A percentile compares a stretch with the other conserved stretches of the same genome.
Evolutionary conservation across 2,888 invertebrate species (phyloP).

Genomic region (Tridacna crocea): DNA sequence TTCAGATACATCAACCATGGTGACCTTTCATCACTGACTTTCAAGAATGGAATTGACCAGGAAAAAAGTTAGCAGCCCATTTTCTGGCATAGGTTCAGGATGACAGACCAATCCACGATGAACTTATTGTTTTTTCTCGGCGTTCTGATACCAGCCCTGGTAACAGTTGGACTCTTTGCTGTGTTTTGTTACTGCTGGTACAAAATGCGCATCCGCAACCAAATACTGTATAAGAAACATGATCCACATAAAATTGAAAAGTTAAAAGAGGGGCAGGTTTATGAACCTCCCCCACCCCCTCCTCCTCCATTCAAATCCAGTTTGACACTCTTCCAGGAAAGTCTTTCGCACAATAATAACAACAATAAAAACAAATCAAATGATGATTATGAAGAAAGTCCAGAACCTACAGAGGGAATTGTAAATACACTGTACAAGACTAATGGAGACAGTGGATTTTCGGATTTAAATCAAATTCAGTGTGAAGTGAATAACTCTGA

Average conservation of each 20-base stretch:
- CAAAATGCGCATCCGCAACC: conserved; percentile 71
- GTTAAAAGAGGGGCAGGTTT: conserved; percentile 61
- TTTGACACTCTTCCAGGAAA: conserved; percentile 36
- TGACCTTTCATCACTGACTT: not conserved
- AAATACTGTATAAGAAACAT: conserved; percentile 74
- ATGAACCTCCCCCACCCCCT: conserved; percentile 70
- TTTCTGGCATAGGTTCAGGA: conserved; percentile 38
- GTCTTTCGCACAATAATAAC: conserved; percentile 47
- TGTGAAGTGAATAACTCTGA: conserved; percentile 53
- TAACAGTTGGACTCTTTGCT: conserved; percentile 79
- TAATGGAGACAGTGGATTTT: conserved; percentile 74
- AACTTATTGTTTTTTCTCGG: conserved; percentile 80
- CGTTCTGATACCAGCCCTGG: conserved; percentile 79
- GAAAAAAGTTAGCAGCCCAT: not conserved
- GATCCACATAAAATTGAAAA: conserved; percentile 72
- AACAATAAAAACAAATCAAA: conserved; percentile 45
- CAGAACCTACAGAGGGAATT: conserved; percentile 58
- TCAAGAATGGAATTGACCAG: not conserved
- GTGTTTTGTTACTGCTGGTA: conserved; percentile 81
- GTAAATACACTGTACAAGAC: conserved; percentile 67
- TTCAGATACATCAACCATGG: conserved; percentile 1
- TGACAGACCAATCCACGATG: conserved; percentile 68
- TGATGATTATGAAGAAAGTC: conserved; percentile 61
- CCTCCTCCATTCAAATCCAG: conserved; percentile 55
- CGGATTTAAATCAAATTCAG: conserved; percentile 70